A percentile compares a stretch with the other conserved stretches of the same genome.
phyloP scores from a whole-genome alignment of 2,113 vertebrate species.

The Psittacus erithacus region DNA sequence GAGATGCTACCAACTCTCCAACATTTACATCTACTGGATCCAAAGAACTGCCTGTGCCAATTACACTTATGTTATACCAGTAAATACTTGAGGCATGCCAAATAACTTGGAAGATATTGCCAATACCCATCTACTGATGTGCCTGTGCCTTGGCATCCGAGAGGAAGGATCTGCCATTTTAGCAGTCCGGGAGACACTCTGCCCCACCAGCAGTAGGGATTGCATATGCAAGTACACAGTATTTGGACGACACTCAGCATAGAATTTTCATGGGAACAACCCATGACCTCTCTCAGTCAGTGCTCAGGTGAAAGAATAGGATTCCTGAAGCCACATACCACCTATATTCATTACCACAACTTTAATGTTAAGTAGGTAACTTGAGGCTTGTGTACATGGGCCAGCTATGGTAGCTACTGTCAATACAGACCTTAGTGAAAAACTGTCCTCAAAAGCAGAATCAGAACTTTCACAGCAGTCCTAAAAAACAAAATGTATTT shows the following conservation, averaged over 20 bases:
- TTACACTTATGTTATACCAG: not conserved
- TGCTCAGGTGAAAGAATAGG: not conserved
- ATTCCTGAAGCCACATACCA: not conserved
- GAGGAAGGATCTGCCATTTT: not conserved
- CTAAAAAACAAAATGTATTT: not conserved
- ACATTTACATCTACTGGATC: not conserved
- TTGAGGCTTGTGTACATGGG: not conserved
- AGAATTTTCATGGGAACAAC: not conserved
- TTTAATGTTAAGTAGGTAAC: not conserved
- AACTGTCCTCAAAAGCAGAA: not conserved
- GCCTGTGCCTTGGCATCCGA: not conserved
- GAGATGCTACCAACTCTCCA: not conserved
- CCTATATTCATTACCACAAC: not conserved
- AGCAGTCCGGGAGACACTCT: not conserved
- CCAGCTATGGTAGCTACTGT: not conserved
- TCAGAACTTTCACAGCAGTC: not conserved
- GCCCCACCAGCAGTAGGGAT: not conserved
- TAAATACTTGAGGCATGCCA: not conserved
- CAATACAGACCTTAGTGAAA: not conserved
- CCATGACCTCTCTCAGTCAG: not conserved
- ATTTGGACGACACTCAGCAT: not conserved
- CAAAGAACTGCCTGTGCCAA: not conserved
- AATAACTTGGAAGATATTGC: not conserved
- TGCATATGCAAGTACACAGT: rapidly evolving
- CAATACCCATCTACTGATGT: not conserved